Conservation (phyloP, 2,797 vertebrate genomes). For the Trachurus trachurus region DNA sequence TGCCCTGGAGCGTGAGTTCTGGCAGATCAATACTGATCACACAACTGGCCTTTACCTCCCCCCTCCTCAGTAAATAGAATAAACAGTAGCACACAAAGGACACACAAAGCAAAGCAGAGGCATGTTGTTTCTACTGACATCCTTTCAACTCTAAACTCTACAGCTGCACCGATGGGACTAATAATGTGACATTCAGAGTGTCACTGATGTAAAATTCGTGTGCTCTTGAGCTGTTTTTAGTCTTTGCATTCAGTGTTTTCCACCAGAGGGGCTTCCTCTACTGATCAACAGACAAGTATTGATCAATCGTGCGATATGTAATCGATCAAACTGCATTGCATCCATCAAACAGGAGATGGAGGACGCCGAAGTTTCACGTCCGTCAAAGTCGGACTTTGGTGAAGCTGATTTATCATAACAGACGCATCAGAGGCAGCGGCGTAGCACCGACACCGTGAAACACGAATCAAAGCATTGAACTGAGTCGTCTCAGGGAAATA, state of each 20-base stretch:
- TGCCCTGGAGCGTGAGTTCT: constrained; percentile 48
- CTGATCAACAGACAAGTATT: neutral
- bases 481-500: constrained; percentile 29
- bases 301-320: neutral
- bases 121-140: constrained; percentile 9
- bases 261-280: no score
- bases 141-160: neutral
- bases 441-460: neutral
- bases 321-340: constrained; percentile 25
- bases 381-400: neutral
- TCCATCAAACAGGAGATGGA: constrained; percentile 1
- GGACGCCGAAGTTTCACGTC: neutral
- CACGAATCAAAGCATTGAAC: neutral
- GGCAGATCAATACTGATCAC: constrained; percentile 74
- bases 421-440: neutral
- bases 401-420: constrained; percentile 7
- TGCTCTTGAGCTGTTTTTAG: neutral
- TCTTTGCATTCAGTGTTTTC: no score
- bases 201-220: neutral
- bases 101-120: neutral
- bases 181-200: neutral
- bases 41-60: constrained; percentile 31
- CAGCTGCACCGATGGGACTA: no score
- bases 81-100: constrained; percentile 40
- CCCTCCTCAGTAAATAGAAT: constrained; percentile 3